Evolutionary conservation across 2,888 invertebrate genomes (phyloP), one percentile per base, ranked within the genome.

Genomic region (Thereva nobilitata): DNA sequence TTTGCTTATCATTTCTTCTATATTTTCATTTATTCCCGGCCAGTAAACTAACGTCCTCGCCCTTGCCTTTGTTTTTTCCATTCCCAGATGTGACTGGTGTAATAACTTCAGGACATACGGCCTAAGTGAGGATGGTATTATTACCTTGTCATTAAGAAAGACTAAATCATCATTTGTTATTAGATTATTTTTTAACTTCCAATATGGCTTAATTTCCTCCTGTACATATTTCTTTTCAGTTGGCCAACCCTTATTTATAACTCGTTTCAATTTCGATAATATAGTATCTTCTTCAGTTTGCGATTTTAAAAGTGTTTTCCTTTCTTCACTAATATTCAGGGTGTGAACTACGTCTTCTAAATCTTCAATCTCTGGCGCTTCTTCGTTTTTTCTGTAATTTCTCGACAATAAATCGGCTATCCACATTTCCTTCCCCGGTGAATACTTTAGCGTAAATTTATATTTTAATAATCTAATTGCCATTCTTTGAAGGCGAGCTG

Each of bases 51-150:
- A 5, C 8, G 34, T 9, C 1, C 67, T 9, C 5, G 63, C 67
- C 3, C 67, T 35, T 9, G n/a, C 4, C 42, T 67, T 67, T 4
- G 54, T 67, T 61, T 61, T 67, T 45, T 67, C 67, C 12, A 61
- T 61, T 2, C 61, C 67, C 12, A 52, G 4, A 7, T 67, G 61
- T 8, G 53, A 4, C n/a, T 23, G n/a, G 12, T 67, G 67, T 8
- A 67, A 12, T 12, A n/a, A 4, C 2, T 53, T n/a, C 8, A 54
- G 12, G 9, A 67, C n/a, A 2, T 2, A 8, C 7, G 34, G 5
- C n/a, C 47, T 5, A 8, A 23, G 23, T 35, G n/a, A n/a, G 4
- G 8, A 4, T 4, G 56, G 42, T 34, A 56, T 10, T 9, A 56
- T 23, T 5, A 56, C 44, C 34, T 37, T 42, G 1, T 53, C 53